These are phyloP conservation scores for Busseola fusca DNA, from an alignment of 2,888 invertebrate genomes.

Conservation along the genomic window DNA sequence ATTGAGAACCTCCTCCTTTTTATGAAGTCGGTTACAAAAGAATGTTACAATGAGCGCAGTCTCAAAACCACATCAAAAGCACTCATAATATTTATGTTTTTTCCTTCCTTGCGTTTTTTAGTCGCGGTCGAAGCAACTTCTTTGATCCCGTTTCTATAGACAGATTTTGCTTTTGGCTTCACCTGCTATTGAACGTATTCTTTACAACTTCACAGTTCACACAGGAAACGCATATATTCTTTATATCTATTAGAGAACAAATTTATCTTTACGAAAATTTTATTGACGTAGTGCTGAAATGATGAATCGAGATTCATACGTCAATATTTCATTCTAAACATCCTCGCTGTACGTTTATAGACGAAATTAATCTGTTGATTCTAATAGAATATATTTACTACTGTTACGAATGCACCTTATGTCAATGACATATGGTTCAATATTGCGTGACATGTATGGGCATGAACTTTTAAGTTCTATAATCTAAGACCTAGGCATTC, in stretches of 20 bases:
- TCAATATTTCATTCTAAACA: not conserved
- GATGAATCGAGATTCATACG: slow-evolving; percentile 11
- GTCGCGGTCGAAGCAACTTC: slow-evolving; percentile 10
- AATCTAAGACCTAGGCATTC: no score
- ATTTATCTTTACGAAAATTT: slow-evolving; percentile 22
- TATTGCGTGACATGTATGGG: no score
- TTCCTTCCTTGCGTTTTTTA: not conserved
- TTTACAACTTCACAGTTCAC: slow-evolving; percentile 16
- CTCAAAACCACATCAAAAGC: slow-evolving; percentile 17
- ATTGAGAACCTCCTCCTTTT: no score
- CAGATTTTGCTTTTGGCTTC: slow-evolving; percentile 18
- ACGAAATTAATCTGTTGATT: slow-evolving; percentile 7
- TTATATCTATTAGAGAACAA: slow-evolving; percentile 1
- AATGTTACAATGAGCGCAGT: not conserved
- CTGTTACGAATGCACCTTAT: no score
- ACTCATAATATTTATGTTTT: slow-evolving; percentile 1
- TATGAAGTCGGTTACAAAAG: not conserved
- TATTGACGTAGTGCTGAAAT: slow-evolving; percentile 22
- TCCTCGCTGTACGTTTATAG: not conserved
- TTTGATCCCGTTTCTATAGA: slow-evolving; percentile 43
- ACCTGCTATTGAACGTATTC: slow-evolving; percentile 26
- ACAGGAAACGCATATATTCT: slow-evolving; percentile 30
- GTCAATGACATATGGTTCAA: no score
- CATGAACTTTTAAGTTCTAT: no score
- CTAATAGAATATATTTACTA: no score